These are phyloP conservation scores for Chaetorhynchus papuensis DNA, from an alignment of 2,113 vertebrate species.

Conservation along the genomic window DNA sequence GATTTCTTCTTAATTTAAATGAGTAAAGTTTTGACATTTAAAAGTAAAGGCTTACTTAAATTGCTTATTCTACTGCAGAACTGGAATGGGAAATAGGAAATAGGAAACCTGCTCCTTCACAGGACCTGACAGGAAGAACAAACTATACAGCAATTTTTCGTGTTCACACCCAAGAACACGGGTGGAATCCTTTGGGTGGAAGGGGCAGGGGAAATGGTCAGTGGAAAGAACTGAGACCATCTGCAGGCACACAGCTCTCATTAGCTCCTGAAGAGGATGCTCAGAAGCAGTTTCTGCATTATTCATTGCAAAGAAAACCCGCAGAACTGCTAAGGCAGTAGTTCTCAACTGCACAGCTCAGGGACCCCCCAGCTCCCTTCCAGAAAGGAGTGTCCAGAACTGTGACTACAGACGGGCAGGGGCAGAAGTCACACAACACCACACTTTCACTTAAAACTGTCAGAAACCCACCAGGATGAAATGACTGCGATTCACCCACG, in stretches of 20 bases:
- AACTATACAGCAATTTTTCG: not conserved
- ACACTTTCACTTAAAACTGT: not conserved
- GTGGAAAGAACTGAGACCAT: not conserved
- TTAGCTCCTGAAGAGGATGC: not conserved
- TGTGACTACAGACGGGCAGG: fast-evolving
- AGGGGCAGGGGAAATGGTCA: not conserved
- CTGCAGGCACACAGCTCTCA: not conserved
- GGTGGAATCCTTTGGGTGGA: not conserved
- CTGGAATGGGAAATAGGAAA: not conserved
- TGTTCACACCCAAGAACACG: not conserved
- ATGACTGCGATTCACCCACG: not conserved
- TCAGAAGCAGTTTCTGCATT: not conserved
- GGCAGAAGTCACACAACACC: not conserved
- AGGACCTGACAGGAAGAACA: not conserved
- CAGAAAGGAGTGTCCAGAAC: not conserved
- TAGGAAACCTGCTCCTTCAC: not conserved
- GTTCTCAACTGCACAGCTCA: not conserved
- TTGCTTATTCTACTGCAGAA: not conserved
- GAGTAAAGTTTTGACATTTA: not conserved
- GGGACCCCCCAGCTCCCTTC: not conserved
- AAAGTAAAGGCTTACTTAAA: not conserved
- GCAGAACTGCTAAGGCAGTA: not conserved
- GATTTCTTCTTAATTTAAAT: not conserved
- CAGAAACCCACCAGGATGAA: not conserved
- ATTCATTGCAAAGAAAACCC: not conserved